Base-by-base conservation (phyloP, 1,140 invertebrate genomes). In the Drosophila saltans region DNA sequence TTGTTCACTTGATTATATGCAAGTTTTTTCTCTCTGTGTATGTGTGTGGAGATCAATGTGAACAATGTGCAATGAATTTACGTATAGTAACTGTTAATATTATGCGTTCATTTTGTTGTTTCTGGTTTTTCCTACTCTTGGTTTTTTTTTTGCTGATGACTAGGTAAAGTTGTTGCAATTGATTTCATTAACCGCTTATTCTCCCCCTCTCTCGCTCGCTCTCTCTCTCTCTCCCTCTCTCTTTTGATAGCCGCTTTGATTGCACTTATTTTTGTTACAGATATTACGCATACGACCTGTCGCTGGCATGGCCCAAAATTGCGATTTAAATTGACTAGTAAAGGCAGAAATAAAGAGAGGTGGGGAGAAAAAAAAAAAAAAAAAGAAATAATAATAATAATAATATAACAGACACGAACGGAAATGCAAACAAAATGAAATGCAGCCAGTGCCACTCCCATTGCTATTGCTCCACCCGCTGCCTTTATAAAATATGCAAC, bases 401-500 rank as follows among this genome's bases (percentile, higher is more conserved):
- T n/a, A 59, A 67, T 52, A 52, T 24, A 21, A 52, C 45, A 24
- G 21, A 52, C 9, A 52, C 45, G 45, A 52, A 52, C 45, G 28
- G 41, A 71, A 41, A 45, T n/a, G 57, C 48, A 63, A 57, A 45
- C 48, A 58, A 43, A 56, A 52, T 62, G 76, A 52, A 52, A 52
- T 52, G 45, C 45, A 52, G 45, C 8, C 21, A 24, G 8, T 52
- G 21, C 45, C 21, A 52, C 45, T 26, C 9, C 21, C 8, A 26
- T 10, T 52, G 3, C 45, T 52, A 48, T 16, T 52, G 10, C 21
- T 8, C 3, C n/a, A n/a, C 6, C 11, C 5, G 8, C 5, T 36
- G 26, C 21, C 48, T 24, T 69, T 58, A 79, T 80, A 86, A 86
- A 81, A 86, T 86, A 86, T 86, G 67, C 72, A 81, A 69, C 69